Evolutionary conservation across 2,888 invertebrate species (phyloP).

Genomic region (Selenia dentaria): DNA sequence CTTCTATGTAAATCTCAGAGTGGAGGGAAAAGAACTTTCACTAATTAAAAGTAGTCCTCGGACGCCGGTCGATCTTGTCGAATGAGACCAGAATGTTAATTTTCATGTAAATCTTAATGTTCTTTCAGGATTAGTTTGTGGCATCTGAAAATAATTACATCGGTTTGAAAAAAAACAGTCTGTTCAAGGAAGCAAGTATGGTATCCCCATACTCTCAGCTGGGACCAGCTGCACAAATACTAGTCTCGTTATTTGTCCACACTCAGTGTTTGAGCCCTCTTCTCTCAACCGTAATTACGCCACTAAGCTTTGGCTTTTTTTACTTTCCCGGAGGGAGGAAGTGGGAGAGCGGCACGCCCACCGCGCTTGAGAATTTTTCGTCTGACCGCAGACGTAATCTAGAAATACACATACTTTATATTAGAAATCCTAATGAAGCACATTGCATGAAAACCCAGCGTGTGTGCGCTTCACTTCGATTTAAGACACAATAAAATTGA

Average conservation of each 20-base stretch:
- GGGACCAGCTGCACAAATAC: constrained; percentile 72
- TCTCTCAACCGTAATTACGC: constrained; percentile 63
- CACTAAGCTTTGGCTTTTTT: constrained; percentile 67
- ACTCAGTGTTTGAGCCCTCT: constrained; percentile 62
- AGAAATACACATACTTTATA: constrained; percentile 50
- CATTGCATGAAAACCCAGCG: too few relatives aligned
- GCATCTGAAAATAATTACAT: constrained; percentile 49
- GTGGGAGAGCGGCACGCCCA: constrained; percentile 38
- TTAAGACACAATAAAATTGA: too few relatives aligned
- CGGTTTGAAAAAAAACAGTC: constrained; percentile 32
- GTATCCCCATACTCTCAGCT: constrained; percentile 29
- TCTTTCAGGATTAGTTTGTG: constrained; percentile 55
- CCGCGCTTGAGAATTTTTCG: constrained; percentile 49
- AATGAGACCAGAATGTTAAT: constrained; percentile 67
- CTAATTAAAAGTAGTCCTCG: constrained; percentile 71
- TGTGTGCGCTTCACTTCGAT: too few relatives aligned
- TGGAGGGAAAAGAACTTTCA: constrained; percentile 65
- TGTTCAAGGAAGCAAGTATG: constrained; percentile 35
- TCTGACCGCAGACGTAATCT: constrained; percentile 52
- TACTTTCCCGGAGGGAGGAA: constrained; percentile 44
- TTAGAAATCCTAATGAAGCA: constrained; percentile 50
- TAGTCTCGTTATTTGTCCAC: constrained; percentile 71
- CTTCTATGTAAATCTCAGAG: constrained; percentile 74
- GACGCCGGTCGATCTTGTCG: constrained; percentile 55
- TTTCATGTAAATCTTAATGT: constrained; percentile 56